These are phyloP conservation scores for Sternotherus odoratus DNA, from an alignment of 2,797 vertebrate species.

Conservation along the genomic window DNA sequence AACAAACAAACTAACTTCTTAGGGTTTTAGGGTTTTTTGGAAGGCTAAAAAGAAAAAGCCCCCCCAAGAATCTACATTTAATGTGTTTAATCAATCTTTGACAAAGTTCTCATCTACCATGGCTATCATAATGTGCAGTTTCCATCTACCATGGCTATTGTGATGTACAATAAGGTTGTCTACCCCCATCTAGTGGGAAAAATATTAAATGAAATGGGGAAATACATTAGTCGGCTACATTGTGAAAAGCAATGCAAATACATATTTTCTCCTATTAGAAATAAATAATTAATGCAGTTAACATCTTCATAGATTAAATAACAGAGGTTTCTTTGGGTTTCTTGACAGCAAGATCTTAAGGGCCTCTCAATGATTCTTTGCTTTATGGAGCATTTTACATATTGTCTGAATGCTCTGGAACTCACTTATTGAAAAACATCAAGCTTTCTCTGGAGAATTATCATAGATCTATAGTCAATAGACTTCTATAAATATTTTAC, in stretches of 20 bases:
- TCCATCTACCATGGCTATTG: accelerated
- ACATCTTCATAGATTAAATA: constrained; percentile 53
- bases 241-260: background rate
- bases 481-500: constrained; percentile 68
- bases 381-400: constrained; percentile 31
- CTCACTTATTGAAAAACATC: constrained; percentile 60
- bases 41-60: background rate
- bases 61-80: accelerated
- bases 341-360: constrained; percentile 60
- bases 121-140: accelerated
- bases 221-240: background rate
- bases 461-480: constrained; percentile 44
- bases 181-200: constrained; percentile 80
- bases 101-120: accelerated
- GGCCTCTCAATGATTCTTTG: constrained; percentile 53
- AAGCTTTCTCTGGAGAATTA: constrained; percentile 52
- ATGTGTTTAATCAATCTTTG: accelerated
- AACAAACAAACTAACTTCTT: constrained; percentile 55
- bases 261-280: background rate
- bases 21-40: accelerated
- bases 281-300: constrained; percentile 60
- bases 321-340: constrained; percentile 43
- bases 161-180: constrained; percentile 44
- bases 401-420: constrained; percentile 31
- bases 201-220: accelerated